Evolutionary conservation across 1,140 invertebrate species (phyloP).

Genomic region (Heliothis subflexa): DNA sequence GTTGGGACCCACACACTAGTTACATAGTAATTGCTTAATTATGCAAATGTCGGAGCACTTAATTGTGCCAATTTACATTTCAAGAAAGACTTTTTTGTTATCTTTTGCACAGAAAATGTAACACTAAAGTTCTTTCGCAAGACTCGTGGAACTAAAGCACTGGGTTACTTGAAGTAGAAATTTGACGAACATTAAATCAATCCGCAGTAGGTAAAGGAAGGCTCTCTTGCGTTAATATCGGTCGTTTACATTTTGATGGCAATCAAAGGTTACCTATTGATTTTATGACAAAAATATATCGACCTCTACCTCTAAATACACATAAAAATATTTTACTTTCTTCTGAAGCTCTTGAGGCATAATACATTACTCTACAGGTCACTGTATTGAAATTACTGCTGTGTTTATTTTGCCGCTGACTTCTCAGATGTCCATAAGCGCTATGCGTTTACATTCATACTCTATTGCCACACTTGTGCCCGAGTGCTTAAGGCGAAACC

Average conservation of each 20-base stretch:
- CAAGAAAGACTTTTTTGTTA: conserved; percentile 13
- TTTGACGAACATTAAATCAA: not conserved
- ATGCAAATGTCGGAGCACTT: conserved; percentile 28
- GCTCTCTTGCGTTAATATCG: no score
- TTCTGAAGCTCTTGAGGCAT: no score
- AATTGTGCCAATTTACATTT: conserved; percentile 37
- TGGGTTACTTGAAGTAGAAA: not conserved
- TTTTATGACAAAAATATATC: no score
- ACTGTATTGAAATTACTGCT: not conserved
- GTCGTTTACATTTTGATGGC: no score
- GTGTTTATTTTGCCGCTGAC: not conserved
- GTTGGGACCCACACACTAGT: not conserved
- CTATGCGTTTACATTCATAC: conserved; percentile 2
- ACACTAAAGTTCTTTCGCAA: conserved; percentile 5
- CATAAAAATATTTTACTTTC: no score
- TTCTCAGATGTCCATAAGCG: not conserved
- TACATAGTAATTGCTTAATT: conserved; percentile 32
- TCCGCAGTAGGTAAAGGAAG: no score
- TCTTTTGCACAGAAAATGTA: conserved; percentile 15
- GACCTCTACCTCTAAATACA: no score
- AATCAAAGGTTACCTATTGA: no score
- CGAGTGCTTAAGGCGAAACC: conserved; percentile 9
- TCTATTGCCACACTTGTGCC: not conserved
- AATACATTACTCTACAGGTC: no score
- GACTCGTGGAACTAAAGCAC: conserved; percentile 24